Conservation (phyloP, 1,140 invertebrate species). For the Zaprionus ornatus region DNA sequence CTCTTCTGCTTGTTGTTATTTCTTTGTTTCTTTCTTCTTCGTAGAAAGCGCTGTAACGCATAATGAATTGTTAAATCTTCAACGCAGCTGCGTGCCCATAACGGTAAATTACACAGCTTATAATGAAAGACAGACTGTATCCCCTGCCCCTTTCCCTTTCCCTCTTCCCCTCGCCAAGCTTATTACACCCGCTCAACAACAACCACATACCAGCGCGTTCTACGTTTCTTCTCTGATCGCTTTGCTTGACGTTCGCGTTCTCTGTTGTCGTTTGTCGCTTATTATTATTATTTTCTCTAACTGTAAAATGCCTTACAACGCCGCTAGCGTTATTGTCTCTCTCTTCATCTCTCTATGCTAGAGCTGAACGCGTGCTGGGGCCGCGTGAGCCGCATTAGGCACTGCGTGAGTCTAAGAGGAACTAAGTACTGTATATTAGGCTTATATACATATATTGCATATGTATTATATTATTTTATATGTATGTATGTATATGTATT, state of each 20-base stretch:
- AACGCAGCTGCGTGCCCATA: conserved; percentile 63
- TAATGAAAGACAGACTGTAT: neutral
- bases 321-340: conserved; percentile 23
- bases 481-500: too few species aligned
- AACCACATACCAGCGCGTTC: conserved; percentile 16
- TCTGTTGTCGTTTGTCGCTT: conserved; percentile 61
- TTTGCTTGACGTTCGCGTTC: conserved; percentile 32
- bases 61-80: conserved; percentile 43
- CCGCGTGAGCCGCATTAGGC: neutral
- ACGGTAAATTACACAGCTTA: conserved; percentile 61
- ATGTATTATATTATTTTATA: too few species aligned
- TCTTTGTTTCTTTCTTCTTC: conserved; percentile 7
- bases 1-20: neutral
- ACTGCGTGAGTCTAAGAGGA: neutral
- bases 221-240: conserved; percentile 3
- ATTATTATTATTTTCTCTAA: conserved; percentile 75
- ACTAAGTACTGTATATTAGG: neutral
- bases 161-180: conserved; percentile 16
- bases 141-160: neutral
- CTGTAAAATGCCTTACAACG: conserved; percentile 66
- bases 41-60: conserved; percentile 44
- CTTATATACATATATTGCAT: too few species aligned
- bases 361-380: conserved; percentile 12
- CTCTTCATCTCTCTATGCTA: conserved; percentile 4
- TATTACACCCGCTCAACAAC: conserved; percentile 20